Evolutionary conservation across 2,797 vertebrate species (phyloP).

Genomic region (Anguilla pacifica): DNA sequence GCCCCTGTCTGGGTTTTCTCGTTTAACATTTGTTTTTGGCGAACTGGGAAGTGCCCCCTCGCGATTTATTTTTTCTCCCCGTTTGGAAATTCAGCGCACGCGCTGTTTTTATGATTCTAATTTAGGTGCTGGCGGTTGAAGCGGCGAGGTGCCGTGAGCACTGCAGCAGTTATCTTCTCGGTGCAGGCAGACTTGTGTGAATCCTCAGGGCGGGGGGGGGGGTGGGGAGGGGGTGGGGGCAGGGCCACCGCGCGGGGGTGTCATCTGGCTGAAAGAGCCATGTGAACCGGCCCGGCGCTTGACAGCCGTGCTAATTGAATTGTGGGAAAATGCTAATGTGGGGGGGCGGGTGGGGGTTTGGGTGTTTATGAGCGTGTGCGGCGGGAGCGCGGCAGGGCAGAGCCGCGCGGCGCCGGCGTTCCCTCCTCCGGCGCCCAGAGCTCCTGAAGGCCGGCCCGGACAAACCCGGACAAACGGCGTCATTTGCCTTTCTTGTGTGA

Average conservation of each 20-base stretch:
- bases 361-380: slow-evolving; percentile 18
- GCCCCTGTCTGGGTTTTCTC: background rate
- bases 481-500: background rate
- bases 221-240: background rate
- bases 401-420: slow-evolving; percentile 17
- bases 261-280: slow-evolving; percentile 14
- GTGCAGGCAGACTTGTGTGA: background rate
- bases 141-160: background rate
- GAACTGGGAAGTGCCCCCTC: background rate
- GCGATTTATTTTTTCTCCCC: background rate
- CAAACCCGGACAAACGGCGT: background rate
- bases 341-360: no score
- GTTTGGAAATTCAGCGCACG: background rate
- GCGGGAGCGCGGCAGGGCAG: slow-evolving; percentile 26
- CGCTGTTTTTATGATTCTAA: background rate
- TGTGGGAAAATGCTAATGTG: slow-evolving; percentile 54
- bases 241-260: background rate
- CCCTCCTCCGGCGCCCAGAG: slow-evolving; percentile 15
- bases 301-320: slow-evolving; percentile 55
- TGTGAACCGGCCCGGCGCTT: slow-evolving; percentile 40
- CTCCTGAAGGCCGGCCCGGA: slow-evolving; percentile 21
- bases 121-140: background rate
- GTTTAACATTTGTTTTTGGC: background rate
- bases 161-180: slow-evolving; percentile 15
- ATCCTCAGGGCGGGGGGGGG: background rate